Base-by-base conservation (phyloP, 2,797 vertebrate species). In the Microctenopoma steveboyesi region DNA sequence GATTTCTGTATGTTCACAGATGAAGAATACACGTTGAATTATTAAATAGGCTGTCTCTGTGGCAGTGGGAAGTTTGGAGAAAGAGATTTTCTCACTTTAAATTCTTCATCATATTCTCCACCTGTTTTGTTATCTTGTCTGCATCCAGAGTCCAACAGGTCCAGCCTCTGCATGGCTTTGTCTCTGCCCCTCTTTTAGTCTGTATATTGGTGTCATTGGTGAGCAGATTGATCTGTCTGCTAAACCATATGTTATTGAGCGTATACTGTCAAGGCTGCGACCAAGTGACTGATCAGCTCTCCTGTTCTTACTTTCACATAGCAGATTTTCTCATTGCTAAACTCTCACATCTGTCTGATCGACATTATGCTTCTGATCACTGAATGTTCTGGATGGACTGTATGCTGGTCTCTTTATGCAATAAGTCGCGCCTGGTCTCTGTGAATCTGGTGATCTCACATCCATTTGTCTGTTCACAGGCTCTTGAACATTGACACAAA, bases 401-500 rank as follows among this genome's bases (percentile, higher is more conserved):
- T 53, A 12, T 33, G 47, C 4, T 25, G 1, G 12, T 57, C 15
- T 1, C 2, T 74, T 72, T 56, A 22, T 10, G 18, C 58, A 54
- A 18, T 61, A 64, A 51, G 11, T 64, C 35, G 59, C 62, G n/a
- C 60, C 63, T 53, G 16, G 8, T 64, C 45, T 63, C 11, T 69
- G 25, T 64, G 22, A 75, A 71, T 53, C 49, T 74, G 71, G 42
- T 64, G 48, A 77, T 69, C 42, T 79, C 62, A 33, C 42, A 68
- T 69, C 55, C 73, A 78, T 84, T 67, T 81, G 70, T 65, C 33
- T 76, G 57, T 4, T 0, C 42, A 59, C 27, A 1, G 57, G 15
- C 63, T 70, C 15, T 74, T 81, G 39, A 57, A 30, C 69, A 64
- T 71, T 22, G 8, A 65, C 82, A 63, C 40, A 82, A 42, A 86